Percentiles rank a stretch among this genome's conserved stretches.
These are phyloP conservation scores for Seriola dumerili DNA, from an alignment of 2,113 vertebrate species.

Conservation along the genomic window DNA sequence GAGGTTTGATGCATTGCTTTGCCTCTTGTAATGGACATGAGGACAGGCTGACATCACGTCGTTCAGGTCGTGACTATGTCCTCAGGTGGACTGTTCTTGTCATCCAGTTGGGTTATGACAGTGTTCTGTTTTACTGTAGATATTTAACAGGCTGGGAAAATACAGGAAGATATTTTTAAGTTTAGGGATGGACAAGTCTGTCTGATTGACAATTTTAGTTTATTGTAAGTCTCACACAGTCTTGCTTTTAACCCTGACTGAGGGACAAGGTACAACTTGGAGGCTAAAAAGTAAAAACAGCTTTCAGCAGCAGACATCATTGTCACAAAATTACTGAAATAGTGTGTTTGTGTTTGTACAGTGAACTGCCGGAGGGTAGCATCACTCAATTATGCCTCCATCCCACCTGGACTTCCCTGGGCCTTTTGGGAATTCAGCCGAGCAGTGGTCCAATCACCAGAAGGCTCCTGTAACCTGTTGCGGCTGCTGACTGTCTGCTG, in stretches of 20 bases:
- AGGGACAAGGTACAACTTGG: background rate
- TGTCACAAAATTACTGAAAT: constrained; percentile 15
- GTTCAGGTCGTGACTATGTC: constrained; percentile 30
- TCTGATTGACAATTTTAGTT: background rate
- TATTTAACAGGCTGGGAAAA: background rate
- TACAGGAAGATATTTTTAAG: background rate
- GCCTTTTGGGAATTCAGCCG: constrained; percentile 46
- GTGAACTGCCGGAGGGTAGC: constrained; percentile 25
- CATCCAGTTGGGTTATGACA: background rate
- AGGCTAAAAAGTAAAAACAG: constrained; percentile 12
- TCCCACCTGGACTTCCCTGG: constrained; percentile 7
- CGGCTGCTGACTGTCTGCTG: constrained; percentile 18
- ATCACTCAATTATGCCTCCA: constrained; percentile 45
- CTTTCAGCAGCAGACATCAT: constrained; percentile 36
- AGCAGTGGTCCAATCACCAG: constrained; percentile 31
- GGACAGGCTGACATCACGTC: constrained; percentile 58
- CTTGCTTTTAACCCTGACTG: background rate
- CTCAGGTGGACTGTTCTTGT: constrained; percentile 19
- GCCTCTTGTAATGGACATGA: constrained; percentile 38
- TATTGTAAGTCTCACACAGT: background rate
- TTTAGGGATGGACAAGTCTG: background rate
- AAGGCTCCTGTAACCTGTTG: constrained; percentile 52
- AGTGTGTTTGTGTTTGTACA: constrained; percentile 29
- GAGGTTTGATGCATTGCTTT: constrained; percentile 55
- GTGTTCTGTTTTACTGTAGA: background rate